Evolutionary conservation across 2,888 invertebrate species (phyloP).

Genomic region (Altica lythri): DNA sequence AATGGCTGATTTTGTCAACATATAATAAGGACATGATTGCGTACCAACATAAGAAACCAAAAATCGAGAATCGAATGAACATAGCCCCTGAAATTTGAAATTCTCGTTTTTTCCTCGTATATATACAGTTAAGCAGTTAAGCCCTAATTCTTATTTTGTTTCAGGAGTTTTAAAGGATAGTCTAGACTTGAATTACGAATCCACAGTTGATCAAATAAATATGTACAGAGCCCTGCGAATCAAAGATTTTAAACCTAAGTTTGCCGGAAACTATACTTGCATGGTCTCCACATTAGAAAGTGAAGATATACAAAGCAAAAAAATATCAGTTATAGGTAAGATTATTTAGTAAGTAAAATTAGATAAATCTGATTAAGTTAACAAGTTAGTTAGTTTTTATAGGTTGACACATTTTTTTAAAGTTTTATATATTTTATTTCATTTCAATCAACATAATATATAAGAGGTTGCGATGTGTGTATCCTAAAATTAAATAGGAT

Average conservation of each 20-base stretch:
- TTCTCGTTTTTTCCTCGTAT: no score
- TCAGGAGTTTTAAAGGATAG: constrained; percentile 54
- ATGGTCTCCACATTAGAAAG: constrained; percentile 69
- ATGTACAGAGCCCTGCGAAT: constrained; percentile 69
- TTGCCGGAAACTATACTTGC: constrained; percentile 74
- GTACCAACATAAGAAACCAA: not conserved
- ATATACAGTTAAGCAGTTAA: no score
- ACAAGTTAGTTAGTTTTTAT: no score
- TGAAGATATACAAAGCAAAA: constrained; percentile 65
- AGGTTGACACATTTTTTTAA: no score
- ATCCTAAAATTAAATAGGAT: no score
- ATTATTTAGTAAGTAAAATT: no score
- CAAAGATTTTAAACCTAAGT: constrained; percentile 66
- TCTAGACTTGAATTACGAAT: constrained; percentile 56
- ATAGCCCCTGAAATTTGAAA: no score
- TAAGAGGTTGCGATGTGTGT: no score
- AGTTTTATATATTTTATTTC: no score
- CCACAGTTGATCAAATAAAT: constrained; percentile 60
- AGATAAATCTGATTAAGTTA: no score
- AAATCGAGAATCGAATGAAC: no score
- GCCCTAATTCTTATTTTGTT: constrained; percentile 32
- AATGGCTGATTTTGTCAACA: not conserved
- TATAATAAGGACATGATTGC: not conserved
- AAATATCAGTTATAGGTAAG: constrained; percentile 75
- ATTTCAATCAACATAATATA: no score